Base-by-base conservation (phyloP, 2,888 invertebrate genomes). In the Lutraria lutraria region DNA sequence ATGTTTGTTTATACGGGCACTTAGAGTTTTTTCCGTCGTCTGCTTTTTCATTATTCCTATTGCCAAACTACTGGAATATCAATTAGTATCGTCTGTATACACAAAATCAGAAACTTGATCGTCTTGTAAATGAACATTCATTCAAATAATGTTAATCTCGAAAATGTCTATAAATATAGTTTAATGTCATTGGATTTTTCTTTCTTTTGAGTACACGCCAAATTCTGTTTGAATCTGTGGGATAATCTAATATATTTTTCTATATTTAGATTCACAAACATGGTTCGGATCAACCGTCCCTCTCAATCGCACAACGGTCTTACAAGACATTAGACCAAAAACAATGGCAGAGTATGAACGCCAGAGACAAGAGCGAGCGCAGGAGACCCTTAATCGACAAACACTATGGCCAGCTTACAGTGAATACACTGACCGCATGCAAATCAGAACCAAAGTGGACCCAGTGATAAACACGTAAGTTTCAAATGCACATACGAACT, bases 261-360 rank as follows among this genome's bases (percentile, higher is more conserved):
- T 68, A 8, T 21, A 68, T 68, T 25, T 87, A 96, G 96, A 95
- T 89, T 93, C 94, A 53, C 94, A 94, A n/a, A 96, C 96, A 0
- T 96, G 96, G 96, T 96, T 95, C 88, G 94, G 95, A 21, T 95
- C 96, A 13, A 92, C 93, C 8, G 94, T 94, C 16, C 95, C 95
- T 0, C 93, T 96, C 29, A 96, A 96, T 93, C 91, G 95, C 88
- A 95, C 95, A 0, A 90, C 93, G 3, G 89, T 95, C 2, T 90
- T 96, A 85, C 94, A 95, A 81, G 92, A 94, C 63, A 95, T 96
- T 16, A 88, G 94, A 19, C 94, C 94, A 0, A 96, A 96, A 89
- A 96, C 96, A 10, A 87, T 84, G n/a, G 95, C 94, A 0, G 95
- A 96, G 84, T 96, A 96, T 85, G 92, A 95, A 68, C 88, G 90